Base-by-base conservation (phyloP, 2,113 vertebrate genomes). In the Callopanchax toddi region DNA sequence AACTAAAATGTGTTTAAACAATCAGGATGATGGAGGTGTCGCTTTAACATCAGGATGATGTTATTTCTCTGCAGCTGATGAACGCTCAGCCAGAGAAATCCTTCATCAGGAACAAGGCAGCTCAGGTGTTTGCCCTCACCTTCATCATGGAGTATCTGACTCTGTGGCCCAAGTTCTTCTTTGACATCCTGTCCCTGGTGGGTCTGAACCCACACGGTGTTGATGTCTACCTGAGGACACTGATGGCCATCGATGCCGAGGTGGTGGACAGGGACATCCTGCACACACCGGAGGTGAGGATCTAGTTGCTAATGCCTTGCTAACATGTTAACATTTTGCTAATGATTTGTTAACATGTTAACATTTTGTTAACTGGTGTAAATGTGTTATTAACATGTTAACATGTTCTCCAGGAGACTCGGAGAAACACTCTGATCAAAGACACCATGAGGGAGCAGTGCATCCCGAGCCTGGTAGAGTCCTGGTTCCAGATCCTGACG, bases 401-500 rank as follows among this genome's bases (percentile, higher is more conserved):
- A 3, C 26, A 16, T 39, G n/a, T 71, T 73, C 12, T n/a, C 0
- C 65, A 99, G 97, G 97, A 97, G 79, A 95, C 94, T 1, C 93
- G 96, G 21, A 94, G 97, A 61, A 99, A 99, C 89, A 97, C 95
- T 0, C 76, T 99, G 49, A 94, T 99, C 82, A 99, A 99, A 86
- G 97, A 99, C 88, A 74, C 85, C 72, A 99, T 99, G 97, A 86
- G 97, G 74, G 97, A 98, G 84, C 96, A 95, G 76, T 96, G 95
- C 92, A 96, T 99, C 92, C 96, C 95, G 74, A 94, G 90, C 82
- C 91, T 99, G 86, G 97, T 98, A 82, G 96, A 99, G 88, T 99
- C 97, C 0, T 99, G 97, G 97, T 98, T 96, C 91, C 97, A 98
- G 93, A 98, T 99, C 87, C 90, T 99, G 77, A 95, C 97, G 71